phyloP scores from a whole-genome alignment of 2,797 vertebrate species.

The Lycodopsis pacificus region DNA sequence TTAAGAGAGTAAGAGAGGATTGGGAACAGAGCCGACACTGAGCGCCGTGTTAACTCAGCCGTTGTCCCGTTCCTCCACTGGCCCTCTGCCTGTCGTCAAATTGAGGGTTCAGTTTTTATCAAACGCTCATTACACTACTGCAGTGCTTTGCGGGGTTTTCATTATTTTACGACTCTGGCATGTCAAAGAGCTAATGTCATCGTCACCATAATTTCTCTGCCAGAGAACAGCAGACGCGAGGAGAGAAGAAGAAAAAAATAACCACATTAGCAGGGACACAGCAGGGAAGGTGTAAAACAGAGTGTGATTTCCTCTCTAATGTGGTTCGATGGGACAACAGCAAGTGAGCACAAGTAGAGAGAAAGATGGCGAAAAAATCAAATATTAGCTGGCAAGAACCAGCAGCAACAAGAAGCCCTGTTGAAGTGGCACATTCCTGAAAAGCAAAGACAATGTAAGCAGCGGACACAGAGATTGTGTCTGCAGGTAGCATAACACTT shows the following conservation, averaged over 20 bases:
- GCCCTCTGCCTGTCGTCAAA: slow-evolving; percentile 16
- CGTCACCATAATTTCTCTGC: slow-evolving; percentile 36
- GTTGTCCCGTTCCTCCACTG: slow-evolving; percentile 4
- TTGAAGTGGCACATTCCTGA: slow-evolving; percentile 35
- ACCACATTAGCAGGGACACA: slow-evolving; percentile 46
- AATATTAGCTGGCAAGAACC: slow-evolving; percentile 18
- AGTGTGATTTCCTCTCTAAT: slow-evolving; percentile 41
- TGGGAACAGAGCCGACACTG: slow-evolving; percentile 13
- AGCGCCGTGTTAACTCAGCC: slow-evolving; percentile 38
- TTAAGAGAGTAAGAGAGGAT: slow-evolving; percentile 34
- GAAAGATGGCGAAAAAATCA: slow-evolving; percentile 3
- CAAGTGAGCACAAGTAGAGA: slow-evolving; percentile 18
- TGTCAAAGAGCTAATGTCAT: slow-evolving; percentile 58
- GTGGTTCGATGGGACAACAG: slow-evolving; percentile 38
- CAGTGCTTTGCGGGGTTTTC: slow-evolving; percentile 46
- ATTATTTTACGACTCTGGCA: slow-evolving; percentile 49
- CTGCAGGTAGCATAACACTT: slow-evolving; percentile 41
- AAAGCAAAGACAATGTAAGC: slow-evolving; percentile 20
- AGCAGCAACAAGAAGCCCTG: slow-evolving; percentile 33
- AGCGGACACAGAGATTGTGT: slow-evolving; percentile 10
- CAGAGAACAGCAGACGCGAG: slow-evolving; percentile 26
- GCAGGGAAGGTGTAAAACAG: slow-evolving; percentile 49
- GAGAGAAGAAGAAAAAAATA: slow-evolving; percentile 26
- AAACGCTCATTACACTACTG: slow-evolving; percentile 30
- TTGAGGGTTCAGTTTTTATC: neutral